These are phyloP conservation scores for Platerodrilus igneus DNA, from an alignment of 2,888 invertebrate genomes.

Conservation along the genomic window DNA sequence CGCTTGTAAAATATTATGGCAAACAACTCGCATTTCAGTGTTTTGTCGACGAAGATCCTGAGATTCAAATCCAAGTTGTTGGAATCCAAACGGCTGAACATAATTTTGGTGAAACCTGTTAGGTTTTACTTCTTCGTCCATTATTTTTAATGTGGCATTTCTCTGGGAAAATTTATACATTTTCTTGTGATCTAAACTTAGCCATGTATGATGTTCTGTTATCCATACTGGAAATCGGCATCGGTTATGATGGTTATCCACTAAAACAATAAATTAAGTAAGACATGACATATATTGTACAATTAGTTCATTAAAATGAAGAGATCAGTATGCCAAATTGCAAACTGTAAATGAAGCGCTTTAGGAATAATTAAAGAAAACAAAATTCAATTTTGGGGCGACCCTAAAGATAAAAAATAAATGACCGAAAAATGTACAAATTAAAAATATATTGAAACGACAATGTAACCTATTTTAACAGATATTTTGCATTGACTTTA, in stretches of 20 bases:
- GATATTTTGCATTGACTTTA: too few relatives aligned
- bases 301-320: too few relatives aligned
- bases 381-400: too few relatives aligned
- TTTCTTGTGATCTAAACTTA: constrained; percentile 67
- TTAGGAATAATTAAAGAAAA: too few relatives aligned
- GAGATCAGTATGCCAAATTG: too few relatives aligned
- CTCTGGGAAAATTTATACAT: constrained; percentile 70
- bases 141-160: constrained; percentile 60
- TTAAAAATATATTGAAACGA: too few relatives aligned
- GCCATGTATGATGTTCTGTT: constrained; percentile 75
- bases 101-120: constrained; percentile 37
- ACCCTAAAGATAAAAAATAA: too few relatives aligned
- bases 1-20: constrained; percentile 57
- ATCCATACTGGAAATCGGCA: constrained; percentile 79
- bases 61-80: constrained; percentile 42
- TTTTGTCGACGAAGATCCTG: constrained; percentile 43
- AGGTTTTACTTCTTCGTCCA: constrained; percentile 40
- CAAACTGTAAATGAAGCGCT: too few relatives aligned
- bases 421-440: too few relatives aligned
- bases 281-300: background rate
- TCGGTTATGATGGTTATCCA: constrained; percentile 67
- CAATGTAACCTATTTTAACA: too few relatives aligned
- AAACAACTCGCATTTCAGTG: constrained; percentile 57
- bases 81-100: constrained; percentile 37
- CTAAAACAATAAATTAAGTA: constrained; percentile 49